phyloP scores from a whole-genome alignment of 2,797 vertebrate genomes.

The Sebastes trivittatus region DNA sequence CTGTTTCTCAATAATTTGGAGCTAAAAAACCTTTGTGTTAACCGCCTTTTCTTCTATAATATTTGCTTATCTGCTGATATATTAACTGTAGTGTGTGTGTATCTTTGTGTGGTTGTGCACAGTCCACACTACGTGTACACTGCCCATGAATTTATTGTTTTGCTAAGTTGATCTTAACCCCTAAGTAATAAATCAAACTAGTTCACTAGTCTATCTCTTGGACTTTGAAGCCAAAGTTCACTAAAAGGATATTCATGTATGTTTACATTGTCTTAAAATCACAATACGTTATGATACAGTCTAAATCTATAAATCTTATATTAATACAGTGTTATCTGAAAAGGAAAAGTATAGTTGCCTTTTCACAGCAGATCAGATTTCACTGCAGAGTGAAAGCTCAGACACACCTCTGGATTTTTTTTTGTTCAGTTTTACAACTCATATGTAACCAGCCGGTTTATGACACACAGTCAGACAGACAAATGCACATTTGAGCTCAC shows the following conservation, averaged over 20 bases:
- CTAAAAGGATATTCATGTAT: not conserved
- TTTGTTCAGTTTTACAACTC: not conserved
- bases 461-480: not conserved
- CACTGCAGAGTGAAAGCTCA: constrained; percentile 15
- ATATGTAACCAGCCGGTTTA: constrained; percentile 33
- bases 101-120: not conserved
- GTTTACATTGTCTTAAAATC: not conserved
- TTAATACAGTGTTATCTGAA: not conserved
- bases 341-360: not conserved
- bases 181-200: constrained; percentile 24
- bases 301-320: not conserved
- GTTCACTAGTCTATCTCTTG: not conserved
- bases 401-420: constrained; percentile 16
- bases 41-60: not conserved
- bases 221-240: constrained; percentile 42
- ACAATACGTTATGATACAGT: not conserved
- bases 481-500: constrained; percentile 13
- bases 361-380: not conserved
- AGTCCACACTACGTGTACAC: not conserved
- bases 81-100: not conserved
- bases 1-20: not conserved
- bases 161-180: not conserved
- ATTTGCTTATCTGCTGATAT: not conserved
- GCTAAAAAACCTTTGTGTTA: not conserved
- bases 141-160: not conserved